Conservation (phyloP, 2,797 vertebrate species). For the Chelidonichthys spinosus region DNA sequence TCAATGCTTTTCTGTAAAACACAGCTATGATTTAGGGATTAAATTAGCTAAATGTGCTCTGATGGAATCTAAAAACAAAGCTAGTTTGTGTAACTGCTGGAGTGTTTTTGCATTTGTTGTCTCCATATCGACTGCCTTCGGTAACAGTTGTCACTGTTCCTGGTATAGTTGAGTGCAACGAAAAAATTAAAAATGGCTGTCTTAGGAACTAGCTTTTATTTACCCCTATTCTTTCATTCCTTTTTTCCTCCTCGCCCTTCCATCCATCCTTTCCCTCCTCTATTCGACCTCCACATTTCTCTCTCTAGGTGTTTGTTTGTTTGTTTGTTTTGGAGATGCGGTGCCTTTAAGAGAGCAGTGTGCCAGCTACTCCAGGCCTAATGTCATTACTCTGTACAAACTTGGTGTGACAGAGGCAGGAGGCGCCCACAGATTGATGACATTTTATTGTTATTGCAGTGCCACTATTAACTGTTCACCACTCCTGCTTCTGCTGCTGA, state of each 20-base stretch:
- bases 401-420: slow-evolving; percentile 91
- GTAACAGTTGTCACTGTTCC: background rate
- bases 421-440: slow-evolving; percentile 90
- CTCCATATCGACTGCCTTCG: too few relatives aligned
- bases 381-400: slow-evolving; percentile 92
- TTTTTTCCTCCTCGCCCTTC: slow-evolving; percentile 12
- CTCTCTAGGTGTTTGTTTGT: slow-evolving; percentile 56
- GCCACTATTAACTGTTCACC: slow-evolving; percentile 88
- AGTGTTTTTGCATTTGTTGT: too few relatives aligned
- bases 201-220: background rate
- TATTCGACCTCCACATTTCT: slow-evolving; percentile 30
- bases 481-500: slow-evolving; percentile 82
- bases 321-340: slow-evolving; percentile 68
- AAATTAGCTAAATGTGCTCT: background rate
- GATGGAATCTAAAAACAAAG: background rate
- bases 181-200: slow-evolving; percentile 21
- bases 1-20: background rate
- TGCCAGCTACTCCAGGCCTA: slow-evolving; percentile 86
- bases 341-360: slow-evolving; percentile 87
- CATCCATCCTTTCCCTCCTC: slow-evolving; percentile 19
- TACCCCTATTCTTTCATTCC: background rate
- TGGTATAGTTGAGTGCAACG: background rate
- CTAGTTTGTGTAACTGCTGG: background rate
- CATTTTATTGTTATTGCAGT: slow-evolving; percentile 92
- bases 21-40: background rate